A percentile compares a stretch with the other conserved stretches of the same genome.
phyloP scores from a whole-genome alignment of 2,113 vertebrate genomes.

The Manacus vitellinus region DNA sequence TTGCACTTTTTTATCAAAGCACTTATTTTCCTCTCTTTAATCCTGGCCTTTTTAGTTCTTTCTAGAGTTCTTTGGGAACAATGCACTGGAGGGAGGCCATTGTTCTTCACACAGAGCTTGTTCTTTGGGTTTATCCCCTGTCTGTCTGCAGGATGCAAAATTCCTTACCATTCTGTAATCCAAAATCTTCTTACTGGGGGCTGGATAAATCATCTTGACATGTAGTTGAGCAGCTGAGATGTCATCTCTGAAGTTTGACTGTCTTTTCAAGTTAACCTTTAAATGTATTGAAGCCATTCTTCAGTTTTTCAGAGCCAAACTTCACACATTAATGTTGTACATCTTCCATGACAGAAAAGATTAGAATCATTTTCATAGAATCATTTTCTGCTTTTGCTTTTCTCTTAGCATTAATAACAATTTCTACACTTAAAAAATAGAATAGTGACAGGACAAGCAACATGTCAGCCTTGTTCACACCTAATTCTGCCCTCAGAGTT shows the following conservation, averaged over 20 bases:
- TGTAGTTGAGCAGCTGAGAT: not conserved
- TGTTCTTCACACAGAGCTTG: not conserved
- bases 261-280: slow-evolving; percentile 30
- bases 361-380: not conserved
- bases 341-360: not conserved
- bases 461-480: not conserved
- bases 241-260: not conserved
- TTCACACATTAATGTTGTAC: not conserved
- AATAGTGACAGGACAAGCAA: not conserved
- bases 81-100: not conserved
- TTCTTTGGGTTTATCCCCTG: not conserved
- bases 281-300: not conserved
- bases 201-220: slow-evolving; percentile 1
- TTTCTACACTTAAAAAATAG: not conserved
- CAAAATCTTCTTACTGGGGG: not conserved
- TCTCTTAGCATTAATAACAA: not conserved
- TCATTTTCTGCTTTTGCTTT: not conserved
- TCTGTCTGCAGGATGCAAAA: not conserved
- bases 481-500: not conserved
- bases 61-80: not conserved
- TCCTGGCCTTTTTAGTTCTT: not conserved
- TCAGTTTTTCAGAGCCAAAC: not conserved
- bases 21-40: not conserved
- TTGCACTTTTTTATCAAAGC: not conserved
- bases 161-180: not conserved